These are phyloP conservation scores for Polia nebulosa DNA, from an alignment of 2,888 invertebrate genomes.

Conservation along the genomic window DNA sequence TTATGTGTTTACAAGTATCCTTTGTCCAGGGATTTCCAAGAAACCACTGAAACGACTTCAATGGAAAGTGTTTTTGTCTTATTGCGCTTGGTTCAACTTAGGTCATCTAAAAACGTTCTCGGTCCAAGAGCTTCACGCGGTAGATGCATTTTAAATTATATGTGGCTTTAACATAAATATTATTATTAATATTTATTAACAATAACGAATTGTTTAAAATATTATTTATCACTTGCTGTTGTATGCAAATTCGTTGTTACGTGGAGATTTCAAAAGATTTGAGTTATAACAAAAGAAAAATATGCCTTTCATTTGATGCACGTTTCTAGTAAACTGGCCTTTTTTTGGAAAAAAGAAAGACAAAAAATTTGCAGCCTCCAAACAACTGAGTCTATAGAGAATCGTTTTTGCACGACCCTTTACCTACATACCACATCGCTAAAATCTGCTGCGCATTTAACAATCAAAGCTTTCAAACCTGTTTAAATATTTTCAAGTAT, in stretches of 20 bases:
- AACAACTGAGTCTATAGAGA: slow-evolving; percentile 10
- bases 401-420: slow-evolving; percentile 37
- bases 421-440: slow-evolving; percentile 32
- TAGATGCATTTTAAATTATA: slow-evolving; percentile 17
- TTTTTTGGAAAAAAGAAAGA: neutral
- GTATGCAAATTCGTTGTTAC: neutral
- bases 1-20: slow-evolving; percentile 37
- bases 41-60: slow-evolving; percentile 45
- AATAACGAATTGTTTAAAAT: too few species aligned
- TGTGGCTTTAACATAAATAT: neutral
- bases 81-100: slow-evolving; percentile 46
- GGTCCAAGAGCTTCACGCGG: slow-evolving; percentile 16
- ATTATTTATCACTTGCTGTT: slow-evolving; percentile 2
- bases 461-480: slow-evolving; percentile 61
- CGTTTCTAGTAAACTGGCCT: neutral
- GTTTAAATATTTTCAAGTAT: slow-evolving; percentile 58
- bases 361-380: neutral
- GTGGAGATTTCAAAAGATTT: neutral
- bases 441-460: slow-evolving; percentile 33
- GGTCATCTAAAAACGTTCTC: slow-evolving; percentile 45
- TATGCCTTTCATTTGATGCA: neutral
- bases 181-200: too few species aligned
- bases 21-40: slow-evolving; percentile 48
- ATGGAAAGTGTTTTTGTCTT: slow-evolving; percentile 49
- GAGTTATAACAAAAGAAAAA: neutral